Percentiles rank a stretch among this genome's conserved stretches.
Evolutionary conservation across 2,888 invertebrate species (phyloP).

Genomic region (Eledona agricola): DNA sequence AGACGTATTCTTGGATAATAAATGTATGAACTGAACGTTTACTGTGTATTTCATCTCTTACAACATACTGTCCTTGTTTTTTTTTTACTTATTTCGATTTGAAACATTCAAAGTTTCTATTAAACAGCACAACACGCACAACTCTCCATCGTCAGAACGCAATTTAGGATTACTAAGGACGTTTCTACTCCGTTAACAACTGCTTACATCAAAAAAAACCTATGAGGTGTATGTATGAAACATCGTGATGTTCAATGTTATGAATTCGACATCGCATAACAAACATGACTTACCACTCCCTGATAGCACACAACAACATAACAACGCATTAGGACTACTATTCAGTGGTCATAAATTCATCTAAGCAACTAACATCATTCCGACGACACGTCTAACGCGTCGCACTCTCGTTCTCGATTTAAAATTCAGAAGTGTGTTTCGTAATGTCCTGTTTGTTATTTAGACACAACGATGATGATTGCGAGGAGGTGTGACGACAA

Average conservation of each 20-base stretch:
- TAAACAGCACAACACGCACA: conserved; percentile 52
- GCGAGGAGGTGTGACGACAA: too few relatives aligned
- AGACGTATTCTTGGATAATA: too few relatives aligned
- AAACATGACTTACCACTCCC: conserved; percentile 59
- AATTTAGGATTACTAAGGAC: conserved; percentile 40
- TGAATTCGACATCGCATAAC: conserved; percentile 41
- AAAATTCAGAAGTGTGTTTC: conserved; percentile 5
- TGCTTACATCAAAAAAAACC: conserved; percentile 41
- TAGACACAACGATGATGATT: too few relatives aligned
- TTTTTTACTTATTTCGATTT: neutral
- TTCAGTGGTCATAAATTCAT: neutral
- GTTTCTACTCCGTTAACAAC: conserved; percentile 43
- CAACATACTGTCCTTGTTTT: too few relatives aligned
- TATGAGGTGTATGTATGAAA: conserved; percentile 41
- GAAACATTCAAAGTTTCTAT: conserved; percentile 46
- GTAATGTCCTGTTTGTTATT: conserved; percentile 41
- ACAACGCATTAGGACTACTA: conserved; percentile 27
- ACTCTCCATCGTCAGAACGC: conserved; percentile 7
- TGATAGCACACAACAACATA: conserved; percentile 51
- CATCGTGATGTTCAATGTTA: conserved; percentile 26
- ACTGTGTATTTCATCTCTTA: too few relatives aligned
- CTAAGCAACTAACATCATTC: conserved; percentile 5
- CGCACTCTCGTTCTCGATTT: too few relatives aligned
- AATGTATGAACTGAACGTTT: too few relatives aligned
- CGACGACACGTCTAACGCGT: too few relatives aligned